Percentiles rank a stretch among this genome's conserved stretches.
Evolutionary conservation across 2,888 invertebrate species (phyloP).

Genomic region (Silvanus unidentatus): DNA sequence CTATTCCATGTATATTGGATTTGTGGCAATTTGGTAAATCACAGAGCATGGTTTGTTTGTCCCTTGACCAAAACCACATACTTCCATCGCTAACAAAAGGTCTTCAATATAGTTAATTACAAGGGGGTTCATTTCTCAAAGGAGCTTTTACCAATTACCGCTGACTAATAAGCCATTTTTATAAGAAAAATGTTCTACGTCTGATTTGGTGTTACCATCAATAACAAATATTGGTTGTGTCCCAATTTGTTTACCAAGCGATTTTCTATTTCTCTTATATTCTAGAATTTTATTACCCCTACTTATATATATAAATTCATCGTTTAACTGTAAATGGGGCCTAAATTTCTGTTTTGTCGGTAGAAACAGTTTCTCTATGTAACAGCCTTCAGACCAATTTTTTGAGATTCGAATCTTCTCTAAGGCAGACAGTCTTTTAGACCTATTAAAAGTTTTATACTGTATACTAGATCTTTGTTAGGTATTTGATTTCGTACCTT

Average conservation of each 20-base stretch:
- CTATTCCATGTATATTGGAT: constrained; percentile 47
- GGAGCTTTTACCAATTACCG: constrained; percentile 43
- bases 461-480: background rate
- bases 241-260: constrained; percentile 27
- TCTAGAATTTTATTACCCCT: constrained; percentile 43
- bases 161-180: constrained; percentile 41
- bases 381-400: constrained; percentile 56
- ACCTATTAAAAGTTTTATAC: constrained; percentile 12
- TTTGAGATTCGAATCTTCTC: constrained; percentile 44
- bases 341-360: constrained; percentile 45
- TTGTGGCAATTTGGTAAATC: constrained; percentile 31
- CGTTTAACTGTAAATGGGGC: constrained; percentile 52
- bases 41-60: constrained; percentile 26
- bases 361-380: constrained; percentile 46
- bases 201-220: constrained; percentile 32
- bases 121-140: constrained; percentile 7
- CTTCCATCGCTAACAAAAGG: constrained; percentile 48
- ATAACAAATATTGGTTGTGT: constrained; percentile 20
- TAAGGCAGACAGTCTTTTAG: constrained; percentile 21
- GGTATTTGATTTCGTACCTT: background rate
- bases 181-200: constrained; percentile 48
- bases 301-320: constrained; percentile 51
- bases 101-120: constrained; percentile 14
- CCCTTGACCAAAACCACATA: constrained; percentile 40
- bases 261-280: constrained; percentile 35